Percentiles rank a stretch among this genome's conserved stretches.
Conservation (phyloP, 2,888 invertebrate genomes). For the Exocentrus adspersus region DNA sequence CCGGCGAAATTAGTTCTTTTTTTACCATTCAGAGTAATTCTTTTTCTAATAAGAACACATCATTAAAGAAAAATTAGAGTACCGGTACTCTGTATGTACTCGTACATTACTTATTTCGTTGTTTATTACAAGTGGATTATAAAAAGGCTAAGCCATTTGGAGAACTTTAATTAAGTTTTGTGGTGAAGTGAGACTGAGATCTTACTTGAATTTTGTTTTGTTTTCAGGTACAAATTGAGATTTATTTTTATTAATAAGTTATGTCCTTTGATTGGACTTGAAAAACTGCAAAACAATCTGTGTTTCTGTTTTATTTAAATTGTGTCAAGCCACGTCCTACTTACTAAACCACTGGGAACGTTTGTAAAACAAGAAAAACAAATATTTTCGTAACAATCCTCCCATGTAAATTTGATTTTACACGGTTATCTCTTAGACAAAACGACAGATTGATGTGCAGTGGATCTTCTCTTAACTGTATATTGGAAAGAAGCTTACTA, state of each 20-base stretch:
- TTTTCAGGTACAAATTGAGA: background rate
- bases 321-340: background rate
- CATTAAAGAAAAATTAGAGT: slow-evolving; percentile 30
- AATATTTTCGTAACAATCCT: slow-evolving; percentile 4
- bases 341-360: background rate
- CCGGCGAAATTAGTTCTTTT: slow-evolving; percentile 19
- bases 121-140: too few species aligned
- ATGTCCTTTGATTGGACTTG: too few species aligned
- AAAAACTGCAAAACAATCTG: background rate
- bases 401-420: slow-evolving; percentile 16
- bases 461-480: background rate
- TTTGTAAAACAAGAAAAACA: background rate
- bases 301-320: background rate
- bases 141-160: too few species aligned
- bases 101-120: background rate
- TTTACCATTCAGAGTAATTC: slow-evolving; percentile 16
- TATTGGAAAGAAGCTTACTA: background rate
- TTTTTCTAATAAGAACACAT: slow-evolving; percentile 13
- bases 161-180: too few species aligned
- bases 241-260: too few species aligned
- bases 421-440: slow-evolving; percentile 1
- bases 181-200: slow-evolving; percentile 32
- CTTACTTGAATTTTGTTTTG: slow-evolving; percentile 20
- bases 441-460: background rate
- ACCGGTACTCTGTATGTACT: slow-evolving; percentile 20